Base-by-base conservation (phyloP, 2,113 vertebrate genomes). In the Lophotis ruficrista region DNA sequence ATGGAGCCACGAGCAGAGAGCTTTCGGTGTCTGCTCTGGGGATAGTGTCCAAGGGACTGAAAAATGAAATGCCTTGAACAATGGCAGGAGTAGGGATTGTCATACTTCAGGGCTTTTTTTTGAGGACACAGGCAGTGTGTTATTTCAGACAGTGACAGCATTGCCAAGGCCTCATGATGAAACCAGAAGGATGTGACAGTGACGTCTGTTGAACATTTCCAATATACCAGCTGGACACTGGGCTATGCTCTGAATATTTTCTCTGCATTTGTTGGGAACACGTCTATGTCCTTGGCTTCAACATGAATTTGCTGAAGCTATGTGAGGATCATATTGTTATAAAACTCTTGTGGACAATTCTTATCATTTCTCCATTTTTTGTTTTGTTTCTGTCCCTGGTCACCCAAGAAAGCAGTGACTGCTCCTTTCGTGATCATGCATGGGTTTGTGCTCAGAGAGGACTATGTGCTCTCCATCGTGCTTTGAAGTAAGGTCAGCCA, bases 401-500 rank as follows among this genome's bases (percentile, higher is more conserved):
- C 70, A 68, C 48, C 22, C 53, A 65, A 82, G 61, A 83, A 84
- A 69, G 27, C 2, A 85, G n/a, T 2, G 18, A 31, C 17, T 64
- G 43, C 35, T 54, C 51, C 33, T 47, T 70, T 57, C 61, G 50
- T 57, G n/a, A 23, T 33, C 16, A 14, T 6, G 6, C 1, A 3
- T 14, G 27, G 11, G 58, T 62, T 57, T 86, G 50, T 68, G 37
- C 15, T 62, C 10, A 8, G 50, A 57, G 35, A 45, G 13, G 14
- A 54, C 11, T n/a, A 24, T 1, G 1, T n/a, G 13, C 6, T 83
- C 41, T 69, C 53, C 62, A 41, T 10, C 0, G 0, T 45, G 24
- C 54, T 57, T 41, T 57, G 41, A 18, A 48, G 19, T 37, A 14
- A 0, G 2, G 14, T 47, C 27, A 77, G 37, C 10, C 30, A 45